Conservation (phyloP, 2,888 invertebrate genomes). For the Folsomia manolachei region DNA sequence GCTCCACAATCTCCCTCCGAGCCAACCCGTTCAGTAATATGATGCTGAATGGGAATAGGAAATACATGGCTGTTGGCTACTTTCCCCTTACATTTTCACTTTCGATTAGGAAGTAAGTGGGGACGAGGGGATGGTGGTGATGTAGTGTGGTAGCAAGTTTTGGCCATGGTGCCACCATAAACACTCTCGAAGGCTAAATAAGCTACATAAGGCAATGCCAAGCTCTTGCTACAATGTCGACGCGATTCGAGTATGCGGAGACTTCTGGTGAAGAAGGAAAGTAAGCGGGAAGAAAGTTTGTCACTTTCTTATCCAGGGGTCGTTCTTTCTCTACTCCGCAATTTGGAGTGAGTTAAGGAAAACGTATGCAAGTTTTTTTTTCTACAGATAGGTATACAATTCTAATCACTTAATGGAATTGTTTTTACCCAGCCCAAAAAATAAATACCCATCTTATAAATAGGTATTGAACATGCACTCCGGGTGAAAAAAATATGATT, state of each 20-base stretch:
- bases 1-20: too few relatives aligned
- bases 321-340: conserved; percentile 15
- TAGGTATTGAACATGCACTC: not conserved
- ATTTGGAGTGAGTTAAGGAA: not conserved
- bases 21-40: not conserved
- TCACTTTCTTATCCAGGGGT: conserved; percentile 28
- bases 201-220: not conserved
- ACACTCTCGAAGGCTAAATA: not conserved
- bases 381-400: not conserved
- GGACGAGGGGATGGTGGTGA: not conserved
- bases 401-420: not conserved
- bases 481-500: not conserved
- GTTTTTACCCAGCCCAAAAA: not conserved
- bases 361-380: too few relatives aligned
- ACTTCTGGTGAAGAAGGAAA: conserved; percentile 3
- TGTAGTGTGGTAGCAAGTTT: too few relatives aligned
- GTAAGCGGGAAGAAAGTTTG: conserved; percentile 23
- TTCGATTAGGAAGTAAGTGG: conserved; percentile 10
- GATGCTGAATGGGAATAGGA: not conserved
- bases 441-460: not conserved
- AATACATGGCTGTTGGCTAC: not conserved
- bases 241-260: too few relatives aligned
- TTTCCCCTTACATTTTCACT: conserved; percentile 17
- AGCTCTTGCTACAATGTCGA: not conserved
- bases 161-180: not conserved